Base-by-base conservation (phyloP, 1,140 invertebrate genomes). In the Saccostrea echinata region DNA sequence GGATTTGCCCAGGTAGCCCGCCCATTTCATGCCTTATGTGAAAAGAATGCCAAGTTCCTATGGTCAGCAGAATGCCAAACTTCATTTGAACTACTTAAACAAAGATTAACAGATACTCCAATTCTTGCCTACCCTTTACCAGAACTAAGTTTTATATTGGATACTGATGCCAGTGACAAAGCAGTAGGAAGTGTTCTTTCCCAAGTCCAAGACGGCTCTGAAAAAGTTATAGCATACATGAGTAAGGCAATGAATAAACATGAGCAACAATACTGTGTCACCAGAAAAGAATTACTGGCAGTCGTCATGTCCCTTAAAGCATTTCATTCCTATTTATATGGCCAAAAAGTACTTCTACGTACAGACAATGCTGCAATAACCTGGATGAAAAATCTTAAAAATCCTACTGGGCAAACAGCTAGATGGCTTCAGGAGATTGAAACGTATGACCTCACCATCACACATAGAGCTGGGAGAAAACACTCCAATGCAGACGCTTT, bases 161-260 rank as follows among this genome's bases (percentile, higher is more conserved):
- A 94, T 61, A 94, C 93, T 0, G 95, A 96, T 90, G 94, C 94
- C n/a, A n/a, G n/a, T n/a, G n/a, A n/a, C n/a, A n/a, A n/a, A n/a
- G n/a, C n/a, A n/a, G n/a, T n/a, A n/a, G 43, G 43, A 8, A 68
- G 27, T 9, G 27, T n/a, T 11, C 21, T 27, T 4, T 27, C 61
- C 8, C 21, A 27, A 68, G 61, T 21, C 61, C 27, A 27, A 13
- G 9, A 24, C 16, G 27, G 33, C 57, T 4, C 35, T 68, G 16
- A 85, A 68, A 51, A 24, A 35, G 21, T 71, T 68, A 24, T 64
- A 71, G 11, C 33, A 68, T n/a, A 43, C 43, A 43, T 43, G 43
- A 43, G 43, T 80, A 80, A 18, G 2, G n/a, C 3, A 80, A 85
- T 43, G 16, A 43, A 43, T 85, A 35, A n/a, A n/a, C n/a, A n/a